Percentiles rank a stretch among this genome's conserved stretches.
phyloP scores from a whole-genome alignment of 2,888 invertebrate species.

The Agrotis segetum region DNA sequence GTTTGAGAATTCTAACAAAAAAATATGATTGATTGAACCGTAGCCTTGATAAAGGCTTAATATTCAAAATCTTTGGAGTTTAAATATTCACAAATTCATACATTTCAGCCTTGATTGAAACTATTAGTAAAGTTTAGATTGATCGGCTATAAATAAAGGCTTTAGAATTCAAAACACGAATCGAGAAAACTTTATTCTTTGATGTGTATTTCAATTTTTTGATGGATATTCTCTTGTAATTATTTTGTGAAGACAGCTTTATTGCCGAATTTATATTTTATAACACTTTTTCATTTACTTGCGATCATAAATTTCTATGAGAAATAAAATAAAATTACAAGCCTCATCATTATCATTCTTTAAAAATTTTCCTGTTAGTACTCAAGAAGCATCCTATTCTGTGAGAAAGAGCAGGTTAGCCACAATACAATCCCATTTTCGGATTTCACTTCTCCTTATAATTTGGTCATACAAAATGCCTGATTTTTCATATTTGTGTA shows the following conservation, averaged over 20 bases:
- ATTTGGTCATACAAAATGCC: too few relatives aligned
- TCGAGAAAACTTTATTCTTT: constrained; percentile 40
- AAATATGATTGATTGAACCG: constrained; percentile 39
- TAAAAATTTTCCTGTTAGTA: too few relatives aligned
- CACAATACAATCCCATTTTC: too few relatives aligned
- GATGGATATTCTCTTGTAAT: constrained; percentile 29
- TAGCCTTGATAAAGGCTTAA: constrained; percentile 31
- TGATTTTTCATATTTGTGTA: too few relatives aligned
- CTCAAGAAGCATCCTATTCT: too few relatives aligned
- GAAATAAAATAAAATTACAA: too few relatives aligned
- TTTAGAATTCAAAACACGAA: constrained; percentile 50
- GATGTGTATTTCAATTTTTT: constrained; percentile 43
- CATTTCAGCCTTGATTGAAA: constrained; percentile 50
- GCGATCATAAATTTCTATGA: background rate
- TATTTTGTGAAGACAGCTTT: constrained; percentile 35
- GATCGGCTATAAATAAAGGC: constrained; percentile 49
- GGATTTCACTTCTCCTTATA: too few relatives aligned
- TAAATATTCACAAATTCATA: constrained; percentile 52
- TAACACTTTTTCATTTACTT: background rate
- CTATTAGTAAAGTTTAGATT: constrained; percentile 59
- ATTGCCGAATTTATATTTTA: constrained; percentile 5
- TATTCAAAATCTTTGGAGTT: constrained; percentile 48
- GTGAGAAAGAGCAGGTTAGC: too few relatives aligned
- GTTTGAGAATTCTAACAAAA: constrained; percentile 16
- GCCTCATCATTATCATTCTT: too few relatives aligned